Conservation (phyloP, 2,888 invertebrate species). For the Noctuana brunneofusca region DNA sequence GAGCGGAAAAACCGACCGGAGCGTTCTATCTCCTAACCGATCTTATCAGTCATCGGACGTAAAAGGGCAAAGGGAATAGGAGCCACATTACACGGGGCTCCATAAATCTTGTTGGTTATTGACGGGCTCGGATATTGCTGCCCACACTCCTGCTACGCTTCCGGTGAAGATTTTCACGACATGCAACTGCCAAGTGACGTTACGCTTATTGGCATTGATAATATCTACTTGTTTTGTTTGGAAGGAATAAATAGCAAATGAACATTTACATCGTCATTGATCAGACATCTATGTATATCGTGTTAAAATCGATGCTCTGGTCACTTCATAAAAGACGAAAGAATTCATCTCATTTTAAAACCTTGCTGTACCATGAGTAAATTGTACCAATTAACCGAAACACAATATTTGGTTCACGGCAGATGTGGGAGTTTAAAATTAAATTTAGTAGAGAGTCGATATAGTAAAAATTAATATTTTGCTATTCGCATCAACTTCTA, state of each 20-base stretch:
- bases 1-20: not conserved
- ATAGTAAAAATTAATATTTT: no score
- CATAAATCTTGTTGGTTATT: constrained; percentile 41
- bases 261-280: not conserved
- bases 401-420: no score
- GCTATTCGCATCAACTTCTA: no score
- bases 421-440: no score
- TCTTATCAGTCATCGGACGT: constrained; percentile 36
- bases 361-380: no score
- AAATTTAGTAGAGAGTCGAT: no score
- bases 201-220: constrained; percentile 2
- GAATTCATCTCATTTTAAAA: no score
- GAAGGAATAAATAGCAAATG: not conserved
- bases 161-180: not conserved
- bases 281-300: no score
- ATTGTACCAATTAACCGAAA: no score
- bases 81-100: constrained; percentile 36
- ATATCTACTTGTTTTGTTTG: not conserved
- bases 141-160: not conserved
- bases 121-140: constrained; percentile 35
- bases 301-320: no score
- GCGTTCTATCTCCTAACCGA: constrained; percentile 17
- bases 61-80: constrained; percentile 19
- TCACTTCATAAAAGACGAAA: no score
- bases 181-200: not conserved